Base-by-base conservation (phyloP, 2,797 vertebrate species). In the Pogoniulus pusillus region DNA sequence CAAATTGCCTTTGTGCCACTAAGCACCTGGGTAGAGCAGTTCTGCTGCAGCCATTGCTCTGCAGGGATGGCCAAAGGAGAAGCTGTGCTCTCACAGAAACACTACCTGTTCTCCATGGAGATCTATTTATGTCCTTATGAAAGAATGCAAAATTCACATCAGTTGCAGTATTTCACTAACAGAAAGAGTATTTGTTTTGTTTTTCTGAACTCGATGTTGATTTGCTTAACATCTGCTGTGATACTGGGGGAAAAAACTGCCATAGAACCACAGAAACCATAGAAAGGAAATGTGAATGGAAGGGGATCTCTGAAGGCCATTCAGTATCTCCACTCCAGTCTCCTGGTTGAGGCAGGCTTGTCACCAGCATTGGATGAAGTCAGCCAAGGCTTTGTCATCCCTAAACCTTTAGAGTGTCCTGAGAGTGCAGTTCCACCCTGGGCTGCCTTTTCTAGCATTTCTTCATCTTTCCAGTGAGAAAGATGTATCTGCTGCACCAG, bases 131-230 rank as follows among this genome's bases (percentile, higher is more conserved):
- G 57, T 6, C 9, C 77, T 69, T 82, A 68, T 51, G 71, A 68
- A 80, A 41, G 19, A 76, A 51, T 32, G 35, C 24, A 70, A 85
- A 87, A 30, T 23, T 37, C 49, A 59, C 73, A 82, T 81, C 81
- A 85, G 51, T 63, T 82, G 71, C 79, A 88, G 15, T 10, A 32
- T 82, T 90, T 90, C 64, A 45, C 15, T 76, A 63, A 66, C 43
- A 86, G 10, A 0, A 0, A 1, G 71, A 76, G 70, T 89, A 85
- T 78, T 83, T 82, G 74, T 62, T 89, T 13, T 5, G 7, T 54
- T 94, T 87, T 83, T 78, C 63, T 91, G 51, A 87, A 68, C 62
- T 82, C 60, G 72, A 77, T 24, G 58, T 51, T 83, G 69, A 89
- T 93, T 90, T 62, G 26, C n/a, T 85, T 87, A 66, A 53, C 80